Evolutionary conservation across 2,888 invertebrate species (phyloP).

Genomic region (Ethmia dodecea): DNA sequence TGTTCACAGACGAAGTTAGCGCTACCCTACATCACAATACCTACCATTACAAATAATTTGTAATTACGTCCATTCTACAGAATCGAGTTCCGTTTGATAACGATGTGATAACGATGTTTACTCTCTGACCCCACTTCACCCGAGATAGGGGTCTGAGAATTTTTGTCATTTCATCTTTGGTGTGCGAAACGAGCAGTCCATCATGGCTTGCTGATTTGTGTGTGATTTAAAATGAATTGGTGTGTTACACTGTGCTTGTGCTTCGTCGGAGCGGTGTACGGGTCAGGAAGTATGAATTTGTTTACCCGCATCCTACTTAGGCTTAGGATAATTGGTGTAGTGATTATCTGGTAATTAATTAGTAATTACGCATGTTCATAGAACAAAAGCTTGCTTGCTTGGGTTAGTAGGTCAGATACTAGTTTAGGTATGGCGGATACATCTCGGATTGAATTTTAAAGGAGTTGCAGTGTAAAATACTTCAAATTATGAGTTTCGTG

Average conservation of each 20-base stretch:
- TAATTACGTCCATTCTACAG: conserved; percentile 35
- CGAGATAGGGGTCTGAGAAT: conserved; percentile 39
- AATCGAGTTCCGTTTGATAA: conserved; percentile 36
- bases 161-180: conserved; percentile 51
- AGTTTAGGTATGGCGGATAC: too few relatives aligned
- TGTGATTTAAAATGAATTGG: conserved; percentile 50
- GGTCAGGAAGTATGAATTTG: conserved; percentile 57
- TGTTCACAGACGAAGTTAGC: too few relatives aligned
- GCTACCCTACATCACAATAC: conserved; percentile 15
- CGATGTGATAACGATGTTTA: conserved; percentile 57
- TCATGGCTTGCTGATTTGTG: conserved; percentile 41
- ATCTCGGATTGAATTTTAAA: too few relatives aligned
- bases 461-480: too few relatives aligned
- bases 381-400: too few relatives aligned
- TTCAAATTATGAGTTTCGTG: too few relatives aligned
- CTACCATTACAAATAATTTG: conserved; percentile 29
- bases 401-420: too few relatives aligned
- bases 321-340: not conserved
- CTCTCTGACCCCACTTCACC: conserved; percentile 55
- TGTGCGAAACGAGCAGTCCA: conserved; percentile 36
- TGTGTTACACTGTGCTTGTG: conserved; percentile 61
- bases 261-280: conserved; percentile 40
- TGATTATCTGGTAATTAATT: too few relatives aligned
- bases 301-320: too few relatives aligned
- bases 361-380: too few relatives aligned